phyloP scores from a whole-genome alignment of 2,113 vertebrate genomes.

The Microtus oregoni region DNA sequence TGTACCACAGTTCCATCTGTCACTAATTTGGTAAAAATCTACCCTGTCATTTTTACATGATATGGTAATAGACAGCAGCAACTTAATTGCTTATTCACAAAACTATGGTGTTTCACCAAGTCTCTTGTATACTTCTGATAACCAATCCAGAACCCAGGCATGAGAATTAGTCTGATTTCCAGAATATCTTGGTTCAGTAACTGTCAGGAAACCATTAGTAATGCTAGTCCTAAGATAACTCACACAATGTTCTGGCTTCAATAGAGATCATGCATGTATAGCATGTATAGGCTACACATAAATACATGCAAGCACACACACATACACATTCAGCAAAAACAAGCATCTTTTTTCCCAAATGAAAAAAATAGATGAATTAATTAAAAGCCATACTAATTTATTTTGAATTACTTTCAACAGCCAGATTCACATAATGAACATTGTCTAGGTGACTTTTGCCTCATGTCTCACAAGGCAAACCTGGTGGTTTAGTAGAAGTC shows the following conservation, averaged over 20 bases:
- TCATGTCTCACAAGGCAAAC: background rate
- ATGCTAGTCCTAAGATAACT: background rate
- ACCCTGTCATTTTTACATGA: conserved; percentile 36
- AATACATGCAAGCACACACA: background rate
- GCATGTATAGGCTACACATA: too few species aligned
- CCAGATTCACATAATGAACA: background rate
- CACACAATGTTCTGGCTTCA: background rate
- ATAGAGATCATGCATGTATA: background rate
- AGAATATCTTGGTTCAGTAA: too few species aligned
- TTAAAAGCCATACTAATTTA: background rate
- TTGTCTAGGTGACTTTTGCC: background rate
- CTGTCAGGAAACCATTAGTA: background rate
- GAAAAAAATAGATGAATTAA: background rate
- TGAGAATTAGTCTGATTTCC: background rate
- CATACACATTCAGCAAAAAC: background rate
- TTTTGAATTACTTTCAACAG: background rate
- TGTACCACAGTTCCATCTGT: conserved; percentile 60
- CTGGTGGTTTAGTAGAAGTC: background rate
- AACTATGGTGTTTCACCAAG: background rate
- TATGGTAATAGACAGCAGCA: conserved; percentile 21
- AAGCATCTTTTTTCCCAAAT: background rate
- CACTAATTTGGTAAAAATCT: conserved; percentile 65
- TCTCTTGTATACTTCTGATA: background rate
- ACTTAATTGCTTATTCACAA: conserved; percentile 39
- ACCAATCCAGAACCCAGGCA: background rate